These are phyloP conservation scores for Pelodytes ibericus DNA, from an alignment of 2,797 vertebrate genomes.

Conservation along the genomic window DNA sequence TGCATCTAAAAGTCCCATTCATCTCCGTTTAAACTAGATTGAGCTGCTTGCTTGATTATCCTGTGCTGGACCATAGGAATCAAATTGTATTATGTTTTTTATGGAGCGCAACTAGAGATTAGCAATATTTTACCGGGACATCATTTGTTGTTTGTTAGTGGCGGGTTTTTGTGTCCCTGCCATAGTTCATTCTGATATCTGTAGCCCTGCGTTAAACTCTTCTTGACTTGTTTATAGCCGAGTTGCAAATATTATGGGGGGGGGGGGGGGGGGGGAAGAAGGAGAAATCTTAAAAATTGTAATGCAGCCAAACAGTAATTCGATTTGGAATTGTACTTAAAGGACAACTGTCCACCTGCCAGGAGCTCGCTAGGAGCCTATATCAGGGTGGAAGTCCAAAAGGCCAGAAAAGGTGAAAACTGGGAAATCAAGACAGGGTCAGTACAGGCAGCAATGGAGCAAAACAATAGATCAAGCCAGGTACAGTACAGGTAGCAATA, in stretches of 20 bases:
- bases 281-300: background rate
- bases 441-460: too few species aligned
- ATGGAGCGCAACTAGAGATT: slow-evolving; percentile 7
- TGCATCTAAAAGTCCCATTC: slow-evolving; percentile 26
- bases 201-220: slow-evolving; percentile 18
- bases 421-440: too few species aligned
- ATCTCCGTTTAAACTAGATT: slow-evolving; percentile 25
- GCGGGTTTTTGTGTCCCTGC: background rate
- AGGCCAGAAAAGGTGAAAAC: too few species aligned
- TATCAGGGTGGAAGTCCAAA: too few species aligned
- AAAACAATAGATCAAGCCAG: too few species aligned
- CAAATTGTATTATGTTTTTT: background rate
- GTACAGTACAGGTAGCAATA: too few species aligned
- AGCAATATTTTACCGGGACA: slow-evolving; percentile 6
- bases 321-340: too few species aligned
- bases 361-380: too few species aligned
- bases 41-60: slow-evolving; percentile 26
- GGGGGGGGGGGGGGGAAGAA: background rate
- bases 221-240: background rate
- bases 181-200: background rate
- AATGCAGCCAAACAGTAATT: background rate
- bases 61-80: background rate
- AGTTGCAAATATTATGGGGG: too few species aligned
- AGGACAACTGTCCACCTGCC: too few species aligned
- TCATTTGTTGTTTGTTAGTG: slow-evolving; percentile 14